Base-by-base conservation (phyloP, 1,140 invertebrate genomes). In the Calliopsis andreniformis region DNA sequence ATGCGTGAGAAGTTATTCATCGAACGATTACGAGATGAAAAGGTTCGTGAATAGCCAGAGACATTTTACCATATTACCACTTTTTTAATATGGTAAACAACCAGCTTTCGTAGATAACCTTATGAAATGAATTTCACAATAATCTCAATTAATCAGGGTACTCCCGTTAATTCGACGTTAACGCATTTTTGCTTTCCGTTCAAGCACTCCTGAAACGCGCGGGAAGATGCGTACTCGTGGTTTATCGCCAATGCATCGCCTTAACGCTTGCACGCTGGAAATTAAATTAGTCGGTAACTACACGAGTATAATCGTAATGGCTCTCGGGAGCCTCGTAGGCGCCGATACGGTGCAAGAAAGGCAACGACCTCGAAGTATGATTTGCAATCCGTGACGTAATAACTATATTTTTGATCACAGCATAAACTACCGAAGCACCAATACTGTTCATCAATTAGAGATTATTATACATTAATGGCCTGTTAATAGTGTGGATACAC, bases 351-450 rank as follows among this genome's bases (percentile, higher is more conserved):
- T 80, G 83, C 85, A 85, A 84, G 86, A 86, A 88, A 90, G 89
- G 85, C 89, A 91, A 90, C 83, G 89, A 91, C 87, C 88, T 90
- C 89, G 86, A 68, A 85, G 86, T 78, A 76, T 69, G 83, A 89
- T 90, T 90, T 88, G 77, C 82, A 85, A 84, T 71, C 63, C 78
- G 62, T 83, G 80, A 87, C 84, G 82, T 78, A 82, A 83, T 72
- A 69, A 49, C 43, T 30, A 25, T 61, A 51, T 42, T 23, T 30
- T 63, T 51, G 6, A 30, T 53, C n/a, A 4, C 14, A 23, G 39
- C n/a, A n/a, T n/a, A n/a, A n/a, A n/a, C n/a, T n/a, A n/a, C n/a
- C n/a, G n/a, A n/a, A n/a, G n/a, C n/a, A n/a, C n/a, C n/a, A n/a
- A n/a, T n/a, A n/a, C n/a, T n/a, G 23, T 1, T 25, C 14, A 3